These are phyloP conservation scores for Fabriciana adippe DNA, from an alignment of 2,888 invertebrate genomes.

Conservation along the genomic window DNA sequence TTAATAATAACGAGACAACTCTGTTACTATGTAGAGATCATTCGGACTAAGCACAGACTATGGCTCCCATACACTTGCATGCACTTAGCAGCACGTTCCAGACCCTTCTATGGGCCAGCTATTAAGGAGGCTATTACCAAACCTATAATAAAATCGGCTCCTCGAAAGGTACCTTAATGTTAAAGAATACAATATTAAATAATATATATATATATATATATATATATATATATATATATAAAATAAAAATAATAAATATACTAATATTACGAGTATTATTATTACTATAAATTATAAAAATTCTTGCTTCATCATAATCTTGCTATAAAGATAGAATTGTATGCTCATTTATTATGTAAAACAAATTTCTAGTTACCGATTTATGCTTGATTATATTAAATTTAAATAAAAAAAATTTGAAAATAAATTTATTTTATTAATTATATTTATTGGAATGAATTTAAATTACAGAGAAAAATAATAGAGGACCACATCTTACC, in stretches of 20 bases:
- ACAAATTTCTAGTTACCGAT: background rate
- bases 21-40: constrained; percentile 71
- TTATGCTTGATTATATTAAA: background rate
- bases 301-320: too few species aligned
- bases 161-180: constrained; percentile 57
- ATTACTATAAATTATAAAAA: too few species aligned
- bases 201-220: too few species aligned
- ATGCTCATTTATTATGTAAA: too few species aligned
- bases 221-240: too few species aligned
- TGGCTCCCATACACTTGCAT: constrained; percentile 74
- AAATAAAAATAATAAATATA: too few species aligned
- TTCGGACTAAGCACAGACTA: constrained; percentile 55
- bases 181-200: too few species aligned
- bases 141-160: constrained; percentile 39
- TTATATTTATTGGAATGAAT: background rate
- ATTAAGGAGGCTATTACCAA: constrained; percentile 48
- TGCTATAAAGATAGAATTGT: too few species aligned
- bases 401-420: too few species aligned
- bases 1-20: constrained; percentile 58
- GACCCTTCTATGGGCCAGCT: constrained; percentile 70
- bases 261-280: too few species aligned
- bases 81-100: constrained; percentile 63
- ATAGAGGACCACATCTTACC: constrained; percentile 65
- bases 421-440: too few species aligned
- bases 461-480: constrained; percentile 57